phyloP scores from a whole-genome alignment of 2,888 invertebrate genomes.

The Lamproptera curius region DNA sequence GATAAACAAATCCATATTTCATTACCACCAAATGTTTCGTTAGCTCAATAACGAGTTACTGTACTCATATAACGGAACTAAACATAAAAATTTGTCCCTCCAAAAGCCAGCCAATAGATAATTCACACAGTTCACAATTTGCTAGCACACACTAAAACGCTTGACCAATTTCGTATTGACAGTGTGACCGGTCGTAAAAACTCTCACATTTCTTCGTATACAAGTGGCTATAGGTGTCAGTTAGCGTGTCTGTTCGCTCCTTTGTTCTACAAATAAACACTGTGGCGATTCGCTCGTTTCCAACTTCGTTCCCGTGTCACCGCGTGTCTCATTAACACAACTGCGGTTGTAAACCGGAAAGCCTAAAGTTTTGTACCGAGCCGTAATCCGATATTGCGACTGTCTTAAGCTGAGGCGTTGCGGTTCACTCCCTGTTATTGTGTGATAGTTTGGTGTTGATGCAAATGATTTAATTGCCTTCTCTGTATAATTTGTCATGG shows the following conservation, averaged over 20 bases:
- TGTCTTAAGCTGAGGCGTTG: not conserved
- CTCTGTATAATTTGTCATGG: too few species aligned
- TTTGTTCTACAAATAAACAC: slow-evolving; percentile 25
- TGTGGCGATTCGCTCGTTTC: slow-evolving; percentile 9
- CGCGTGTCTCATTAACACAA: slow-evolving; percentile 31
- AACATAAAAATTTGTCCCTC: too few species aligned
- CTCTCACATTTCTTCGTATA: slow-evolving; percentile 15
- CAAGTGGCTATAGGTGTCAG: slow-evolving; percentile 19
- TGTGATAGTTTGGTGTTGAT: too few species aligned
- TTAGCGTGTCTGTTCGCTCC: slow-evolving; percentile 21
- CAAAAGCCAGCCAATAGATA: slow-evolving; percentile 16
- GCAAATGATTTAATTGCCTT: too few species aligned
- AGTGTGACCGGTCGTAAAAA: slow-evolving; percentile 1
- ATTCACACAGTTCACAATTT: slow-evolving; percentile 9
- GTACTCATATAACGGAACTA: too few species aligned
- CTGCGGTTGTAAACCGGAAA: slow-evolving; percentile 24
- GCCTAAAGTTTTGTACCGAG: slow-evolving; percentile 7
- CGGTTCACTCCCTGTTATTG: not conserved
- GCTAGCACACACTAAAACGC: slow-evolving; percentile 15
- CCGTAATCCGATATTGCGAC: slow-evolving; percentile 17
- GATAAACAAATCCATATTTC: too few species aligned
- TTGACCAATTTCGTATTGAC: slow-evolving; percentile 13
- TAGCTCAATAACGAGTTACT: too few species aligned
- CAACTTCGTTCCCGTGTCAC: slow-evolving; percentile 26
- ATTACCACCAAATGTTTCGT: too few species aligned